A percentile compares a stretch with the other conserved stretches of the same genome.
Evolutionary conservation across 2,113 vertebrate species (phyloP).

Genomic region (Pygathrix nemaeus): DNA sequence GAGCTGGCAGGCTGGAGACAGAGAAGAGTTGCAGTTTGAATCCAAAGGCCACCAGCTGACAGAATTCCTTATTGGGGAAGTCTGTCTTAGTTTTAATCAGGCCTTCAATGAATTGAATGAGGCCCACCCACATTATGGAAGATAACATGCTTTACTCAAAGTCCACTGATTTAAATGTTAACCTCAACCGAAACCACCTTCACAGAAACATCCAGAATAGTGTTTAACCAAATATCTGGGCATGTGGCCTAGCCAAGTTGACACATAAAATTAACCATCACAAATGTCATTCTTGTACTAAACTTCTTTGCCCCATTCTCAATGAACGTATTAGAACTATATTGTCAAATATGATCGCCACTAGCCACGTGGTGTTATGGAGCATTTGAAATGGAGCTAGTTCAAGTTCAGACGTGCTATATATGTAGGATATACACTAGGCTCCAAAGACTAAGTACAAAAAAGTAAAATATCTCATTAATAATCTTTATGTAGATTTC

Average conservation of each 20-base stretch:
- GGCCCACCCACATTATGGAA: background rate
- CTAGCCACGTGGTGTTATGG: fast-evolving
- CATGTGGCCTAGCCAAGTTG: background rate
- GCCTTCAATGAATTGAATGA: background rate
- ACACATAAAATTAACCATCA: background rate
- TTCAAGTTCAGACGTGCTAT: background rate
- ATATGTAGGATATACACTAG: background rate
- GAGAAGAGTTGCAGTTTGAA: background rate
- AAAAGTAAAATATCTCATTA: background rate
- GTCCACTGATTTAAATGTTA: background rate
- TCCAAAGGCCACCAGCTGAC: background rate
- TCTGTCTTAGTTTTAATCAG: background rate
- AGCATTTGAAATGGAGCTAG: background rate
- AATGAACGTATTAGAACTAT: background rate
- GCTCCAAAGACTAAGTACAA: background rate
- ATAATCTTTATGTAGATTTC: background rate
- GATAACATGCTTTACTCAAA: background rate
- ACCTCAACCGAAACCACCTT: background rate
- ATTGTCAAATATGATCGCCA: background rate
- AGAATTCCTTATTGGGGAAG: background rate
- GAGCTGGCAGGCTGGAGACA: background rate
- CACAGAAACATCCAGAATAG: background rate
- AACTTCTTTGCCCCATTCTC: background rate
- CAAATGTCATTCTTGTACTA: background rate
- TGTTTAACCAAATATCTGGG: background rate